A percentile compares a stretch with the other conserved stretches of the same genome.
Conservation (phyloP, 2,797 vertebrate genomes). For the Otolemur crassicaudatus region DNA sequence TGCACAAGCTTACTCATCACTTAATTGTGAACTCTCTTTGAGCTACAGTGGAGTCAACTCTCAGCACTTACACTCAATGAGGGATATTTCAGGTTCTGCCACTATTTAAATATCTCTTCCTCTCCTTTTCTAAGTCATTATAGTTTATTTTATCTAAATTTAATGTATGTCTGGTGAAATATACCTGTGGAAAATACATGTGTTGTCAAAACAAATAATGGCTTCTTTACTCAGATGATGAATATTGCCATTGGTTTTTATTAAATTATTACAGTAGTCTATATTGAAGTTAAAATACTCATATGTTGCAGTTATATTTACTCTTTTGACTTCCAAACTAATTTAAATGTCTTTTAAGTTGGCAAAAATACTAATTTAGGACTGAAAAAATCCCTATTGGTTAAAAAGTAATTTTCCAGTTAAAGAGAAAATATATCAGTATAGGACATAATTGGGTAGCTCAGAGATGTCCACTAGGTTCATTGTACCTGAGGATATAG, state of each 20-base stretch:
- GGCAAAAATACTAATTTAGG: neutral
- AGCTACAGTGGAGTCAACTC: neutral
- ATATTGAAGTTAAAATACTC: neutral
- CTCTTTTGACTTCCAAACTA: constrained; percentile 9
- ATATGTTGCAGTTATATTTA: neutral
- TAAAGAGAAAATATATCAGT: neutral
- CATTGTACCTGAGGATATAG: neutral
- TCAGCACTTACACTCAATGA: neutral
- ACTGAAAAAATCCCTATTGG: neutral
- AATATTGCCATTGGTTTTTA: neutral
- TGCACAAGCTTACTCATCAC: neutral
- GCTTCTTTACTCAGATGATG: constrained; percentile 38
- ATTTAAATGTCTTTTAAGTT: constrained; percentile 38
- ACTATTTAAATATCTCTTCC: neutral
- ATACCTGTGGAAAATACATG: neutral
- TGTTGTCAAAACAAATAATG: constrained; percentile 15
- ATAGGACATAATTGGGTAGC: neutral
- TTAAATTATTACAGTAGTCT: constrained; percentile 21
- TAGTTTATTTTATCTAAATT: constrained; percentile 10
- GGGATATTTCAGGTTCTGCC: neutral
- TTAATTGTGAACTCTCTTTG: neutral
- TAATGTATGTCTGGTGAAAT: neutral
- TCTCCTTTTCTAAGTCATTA: neutral
- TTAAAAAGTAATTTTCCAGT: neutral
- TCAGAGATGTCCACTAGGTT: neutral